Evolutionary conservation across 1,140 invertebrate genomes (phyloP), one percentile per base, ranked within the genome.

Genomic region (Drosophila ironensis): DNA sequence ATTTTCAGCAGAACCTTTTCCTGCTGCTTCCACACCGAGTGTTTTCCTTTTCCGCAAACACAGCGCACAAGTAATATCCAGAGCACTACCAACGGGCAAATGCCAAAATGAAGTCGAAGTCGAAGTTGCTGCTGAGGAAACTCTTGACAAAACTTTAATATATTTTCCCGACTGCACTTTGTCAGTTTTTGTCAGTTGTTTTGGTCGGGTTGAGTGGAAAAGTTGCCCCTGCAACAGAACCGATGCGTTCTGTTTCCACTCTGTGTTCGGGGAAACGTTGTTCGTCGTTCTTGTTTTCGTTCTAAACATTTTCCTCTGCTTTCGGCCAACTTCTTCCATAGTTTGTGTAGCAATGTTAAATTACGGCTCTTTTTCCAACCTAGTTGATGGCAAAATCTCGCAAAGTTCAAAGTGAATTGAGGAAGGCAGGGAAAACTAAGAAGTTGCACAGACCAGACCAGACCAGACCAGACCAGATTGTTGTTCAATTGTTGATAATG

Each of bases 101-200:
- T 14, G 37, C n/a, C n/a, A n/a, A n/a, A n/a, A n/a, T n/a, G n/a
- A n/a, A n/a, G n/a, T n/a, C n/a, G 6, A 30, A 47, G 11, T n/a
- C 5, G 7, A 14, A 50, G 9, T 40, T 28, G 16, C 16, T 47
- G 16, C 41, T 28, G 19, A 52, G 28, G 46, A 66, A 45, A 66
- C 30, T 41, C 22, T 27, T 33, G 20, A 24, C 61, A 14, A 59
- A 47, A 48, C 33, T n/a, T n/a, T 33, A 33, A 12, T 33, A 12
- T 48, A 38, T 44, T 66, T 47, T 40, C 37, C 16, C 47, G 71
- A 74, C 57, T 84, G 47, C 80, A 72, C 73, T 82, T 84, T 82
- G 72, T 86, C 73, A 77, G 73, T 69, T 81, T 81, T 68, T 77
- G 68, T 48, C 70, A 71, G 50, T 81, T 75, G 48, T 80, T 59